Conservation (phyloP, 2,888 invertebrate species). For the Rotaria macrura region DNA sequence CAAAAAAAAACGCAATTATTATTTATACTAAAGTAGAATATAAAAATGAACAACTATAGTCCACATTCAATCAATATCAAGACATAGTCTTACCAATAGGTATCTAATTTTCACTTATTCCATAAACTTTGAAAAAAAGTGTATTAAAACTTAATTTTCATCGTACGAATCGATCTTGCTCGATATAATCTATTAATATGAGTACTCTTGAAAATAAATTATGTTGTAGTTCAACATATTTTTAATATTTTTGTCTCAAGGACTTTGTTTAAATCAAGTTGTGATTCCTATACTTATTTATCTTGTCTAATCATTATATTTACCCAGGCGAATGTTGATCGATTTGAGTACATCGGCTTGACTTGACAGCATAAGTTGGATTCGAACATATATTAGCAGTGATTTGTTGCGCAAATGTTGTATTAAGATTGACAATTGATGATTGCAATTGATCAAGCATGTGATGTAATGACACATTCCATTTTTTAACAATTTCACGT, state of each 20-base stretch:
- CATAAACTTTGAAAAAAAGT: no score
- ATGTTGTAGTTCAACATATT: not conserved
- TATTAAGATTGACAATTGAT: not conserved
- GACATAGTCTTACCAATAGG: no score
- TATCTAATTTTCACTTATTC: no score
- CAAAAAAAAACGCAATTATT: no score
- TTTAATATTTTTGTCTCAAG: not conserved
- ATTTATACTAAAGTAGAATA: no score
- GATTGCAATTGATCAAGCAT: not conserved
- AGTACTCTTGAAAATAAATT: not conserved
- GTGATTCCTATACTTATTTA: not conserved
- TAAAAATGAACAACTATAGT: no score
- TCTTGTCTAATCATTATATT: not conserved
- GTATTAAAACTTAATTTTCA: no score
- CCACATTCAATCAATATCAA: no score
- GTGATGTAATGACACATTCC: not conserved
- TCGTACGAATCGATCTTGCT: no score
- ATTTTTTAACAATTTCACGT: not conserved
- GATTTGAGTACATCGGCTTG: not conserved
- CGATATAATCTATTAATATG: not conserved
- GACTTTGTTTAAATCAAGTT: not conserved
- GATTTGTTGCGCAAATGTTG: not conserved
- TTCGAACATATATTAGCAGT: not conserved
- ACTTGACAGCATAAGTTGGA: not conserved
- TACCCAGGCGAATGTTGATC: not conserved